Evolutionary conservation across 35 echinoderm and acorn worm species (phyloP).

Genomic region (Diadema setosum): DNA sequence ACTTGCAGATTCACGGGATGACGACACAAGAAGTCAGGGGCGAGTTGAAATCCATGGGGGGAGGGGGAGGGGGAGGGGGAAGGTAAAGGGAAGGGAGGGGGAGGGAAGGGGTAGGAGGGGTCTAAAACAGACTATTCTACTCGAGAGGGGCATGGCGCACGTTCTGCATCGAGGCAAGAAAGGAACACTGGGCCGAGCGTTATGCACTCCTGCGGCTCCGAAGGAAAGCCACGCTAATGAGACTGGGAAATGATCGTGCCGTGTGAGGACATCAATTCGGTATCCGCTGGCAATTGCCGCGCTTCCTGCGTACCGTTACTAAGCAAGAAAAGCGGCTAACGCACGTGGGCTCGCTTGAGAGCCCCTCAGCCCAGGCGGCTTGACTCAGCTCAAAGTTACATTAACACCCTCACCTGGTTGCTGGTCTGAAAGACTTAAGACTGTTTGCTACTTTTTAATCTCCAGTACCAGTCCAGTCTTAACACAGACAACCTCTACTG

Average conservation of each 20-base stretch:
- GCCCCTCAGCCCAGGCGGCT: not conserved
- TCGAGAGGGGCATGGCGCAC: too few relatives aligned
- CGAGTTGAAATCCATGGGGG: not conserved
- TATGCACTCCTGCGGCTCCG: not conserved
- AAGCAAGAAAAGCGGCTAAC: slow-evolving; percentile 8
- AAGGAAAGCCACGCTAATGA: slow-evolving; percentile 15
- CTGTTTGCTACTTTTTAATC: too few relatives aligned
- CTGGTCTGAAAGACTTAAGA: not conserved
- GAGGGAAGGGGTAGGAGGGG: not conserved
- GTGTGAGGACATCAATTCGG: slow-evolving; percentile 12
- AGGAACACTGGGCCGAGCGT: not conserved
- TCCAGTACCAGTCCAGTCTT: too few relatives aligned
- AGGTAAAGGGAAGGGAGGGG: not conserved
- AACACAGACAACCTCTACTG: too few relatives aligned
- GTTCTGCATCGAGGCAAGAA: too few relatives aligned
- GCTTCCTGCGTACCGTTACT: slow-evolving; percentile 18
- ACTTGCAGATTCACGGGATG: slow-evolving; percentile 30
- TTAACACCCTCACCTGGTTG: not conserved
- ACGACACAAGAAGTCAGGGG: not conserved
- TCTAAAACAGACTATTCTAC: too few relatives aligned
- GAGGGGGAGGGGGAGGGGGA: not conserved
- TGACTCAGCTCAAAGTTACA: not conserved
- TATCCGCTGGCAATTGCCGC: slow-evolving; percentile 9
- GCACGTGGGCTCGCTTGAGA: not conserved
- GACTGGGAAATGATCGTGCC: not conserved